Evolutionary conservation across 92 coral and sea anemone genomes (phyloP).

Genomic region (Porites divaricata): DNA sequence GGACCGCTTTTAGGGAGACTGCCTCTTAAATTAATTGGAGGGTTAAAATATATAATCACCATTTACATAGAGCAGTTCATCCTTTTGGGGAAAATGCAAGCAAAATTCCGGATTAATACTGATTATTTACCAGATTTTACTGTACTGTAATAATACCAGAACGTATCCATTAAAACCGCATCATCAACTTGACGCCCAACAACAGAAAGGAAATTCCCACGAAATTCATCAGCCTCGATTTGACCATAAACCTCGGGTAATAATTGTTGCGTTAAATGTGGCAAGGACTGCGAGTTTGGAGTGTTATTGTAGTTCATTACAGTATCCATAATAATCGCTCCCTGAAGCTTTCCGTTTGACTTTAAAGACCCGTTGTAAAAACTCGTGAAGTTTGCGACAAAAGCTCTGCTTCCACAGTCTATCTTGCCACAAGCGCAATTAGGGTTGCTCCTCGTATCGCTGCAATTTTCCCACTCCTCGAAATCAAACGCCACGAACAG

Average conservation of each 20-base stretch:
- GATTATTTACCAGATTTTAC: slow-evolving; percentile 15
- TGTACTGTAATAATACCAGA: slow-evolving; percentile 12
- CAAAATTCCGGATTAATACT: background rate
- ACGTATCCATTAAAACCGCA: background rate
- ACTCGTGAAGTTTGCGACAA: slow-evolving; percentile 69
- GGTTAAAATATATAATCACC: no score
- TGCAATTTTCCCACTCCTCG: slow-evolving; percentile 71
- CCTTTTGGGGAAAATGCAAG: no score
- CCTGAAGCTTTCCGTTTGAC: slow-evolving; percentile 67
- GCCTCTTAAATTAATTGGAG: no score
- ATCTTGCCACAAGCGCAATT: slow-evolving; percentile 40
- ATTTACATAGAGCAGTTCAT: no score
- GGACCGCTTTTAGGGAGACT: no score
- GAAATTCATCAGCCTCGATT: slow-evolving; percentile 49
- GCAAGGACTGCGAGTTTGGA: slow-evolving; percentile 65
- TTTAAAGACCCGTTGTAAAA: slow-evolving; percentile 42
- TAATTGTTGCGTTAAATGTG: background rate
- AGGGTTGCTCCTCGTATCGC: background rate
- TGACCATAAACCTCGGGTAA: slow-evolving; percentile 35
- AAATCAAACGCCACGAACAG: slow-evolving; percentile 78
- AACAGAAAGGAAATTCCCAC: slow-evolving; percentile 78
- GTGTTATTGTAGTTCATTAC: slow-evolving; percentile 71
- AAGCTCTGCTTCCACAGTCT: slow-evolving; percentile 72
- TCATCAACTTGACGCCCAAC: slow-evolving; percentile 67
- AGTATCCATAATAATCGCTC: slow-evolving; percentile 82